Base-by-base conservation (phyloP, 2,888 invertebrate species). In the Campopleginae sp. region DNA sequence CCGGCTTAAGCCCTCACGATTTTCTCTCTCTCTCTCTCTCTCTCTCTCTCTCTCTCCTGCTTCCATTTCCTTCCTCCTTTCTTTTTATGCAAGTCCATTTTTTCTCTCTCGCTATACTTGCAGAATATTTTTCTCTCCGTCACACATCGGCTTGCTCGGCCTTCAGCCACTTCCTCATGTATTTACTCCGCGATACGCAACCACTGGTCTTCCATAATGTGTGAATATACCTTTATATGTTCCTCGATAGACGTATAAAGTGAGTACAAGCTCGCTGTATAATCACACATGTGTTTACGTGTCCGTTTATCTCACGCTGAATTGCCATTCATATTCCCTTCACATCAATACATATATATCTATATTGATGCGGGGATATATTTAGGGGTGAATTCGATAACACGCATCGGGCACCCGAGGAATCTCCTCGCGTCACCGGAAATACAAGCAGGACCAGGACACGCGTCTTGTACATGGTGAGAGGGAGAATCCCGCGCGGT, bases 371-470 rank as follows among this genome's bases (percentile, higher is more conserved):
- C n/a, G 42, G 42, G n/a, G 19, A 42, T 66, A 65, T 14, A n/a
- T 65, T 33, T 48, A 48, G 63, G 61, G 51, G 12, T 31, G 58
- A 54, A 85, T 82, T 80, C 77, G 65, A 61, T 75, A 82, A 76
- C 80, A 80, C 65, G 76, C 72, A 51, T 68, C 75, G 68, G 61
- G 68, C 78, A 81, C 76, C 65, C 33, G 65, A 42, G 48, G 74
- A 66, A 85, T 85, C 48, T 70, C 23, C 82, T 82, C 82, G 85
- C 82, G 82, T 82, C 80, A 85, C 80, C 82, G 82, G 82, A 82
- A 82, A 71, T 79, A 80, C 81, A 63, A 74, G 63, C 77, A 12
- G 58, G 78, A 79, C 31, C 75, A 74, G 74, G 46, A 76, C 82
- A 82, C 82, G 78, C 81, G 81, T 81, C 81, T 78, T 81, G 81